Percentiles rank a stretch among this genome's conserved stretches.
These are phyloP conservation scores for Bemisia tabaci DNA, from an alignment of 1,140 invertebrate genomes.

Conservation along the genomic window DNA sequence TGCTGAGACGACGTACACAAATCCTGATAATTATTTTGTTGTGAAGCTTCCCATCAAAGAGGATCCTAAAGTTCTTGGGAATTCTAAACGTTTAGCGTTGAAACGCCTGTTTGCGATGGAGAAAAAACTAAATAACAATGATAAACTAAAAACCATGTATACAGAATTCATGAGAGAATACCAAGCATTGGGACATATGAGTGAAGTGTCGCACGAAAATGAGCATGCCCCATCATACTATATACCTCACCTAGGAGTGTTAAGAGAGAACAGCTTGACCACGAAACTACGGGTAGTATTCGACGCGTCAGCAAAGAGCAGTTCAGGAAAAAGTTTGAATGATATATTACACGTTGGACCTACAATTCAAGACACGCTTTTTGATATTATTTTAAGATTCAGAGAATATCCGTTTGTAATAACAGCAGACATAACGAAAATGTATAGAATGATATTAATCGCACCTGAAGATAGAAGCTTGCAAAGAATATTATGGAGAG, in stretches of 20 bases:
- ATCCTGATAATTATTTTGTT: neutral
- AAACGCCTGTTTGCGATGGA: neutral
- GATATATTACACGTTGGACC: neutral
- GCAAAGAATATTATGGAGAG: constrained; percentile 2
- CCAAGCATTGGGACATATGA: neutral
- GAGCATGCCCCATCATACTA: neutral
- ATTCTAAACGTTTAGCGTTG: neutral
- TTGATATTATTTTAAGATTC: neutral
- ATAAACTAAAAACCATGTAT: neutral
- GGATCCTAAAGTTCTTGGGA: neutral
- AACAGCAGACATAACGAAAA: constrained; percentile 2
- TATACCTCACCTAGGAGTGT: neutral
- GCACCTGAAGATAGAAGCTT: neutral
- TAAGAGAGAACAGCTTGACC: neutral
- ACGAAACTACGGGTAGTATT: constrained; percentile 25
- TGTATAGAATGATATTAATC: neutral
- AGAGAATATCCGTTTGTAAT: neutral
- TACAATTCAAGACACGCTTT: neutral
- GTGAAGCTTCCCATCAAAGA: neutral
- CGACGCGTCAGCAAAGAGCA: constrained; percentile 26
- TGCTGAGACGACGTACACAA: neutral
- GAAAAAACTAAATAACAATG: neutral
- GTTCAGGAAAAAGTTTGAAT: constrained; percentile 20
- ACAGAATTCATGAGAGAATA: neutral
- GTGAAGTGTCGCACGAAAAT: neutral